These are phyloP conservation scores for Ceratosolen solmsi DNA, from an alignment of 1,140 invertebrate genomes.

Conservation along the genomic window DNA sequence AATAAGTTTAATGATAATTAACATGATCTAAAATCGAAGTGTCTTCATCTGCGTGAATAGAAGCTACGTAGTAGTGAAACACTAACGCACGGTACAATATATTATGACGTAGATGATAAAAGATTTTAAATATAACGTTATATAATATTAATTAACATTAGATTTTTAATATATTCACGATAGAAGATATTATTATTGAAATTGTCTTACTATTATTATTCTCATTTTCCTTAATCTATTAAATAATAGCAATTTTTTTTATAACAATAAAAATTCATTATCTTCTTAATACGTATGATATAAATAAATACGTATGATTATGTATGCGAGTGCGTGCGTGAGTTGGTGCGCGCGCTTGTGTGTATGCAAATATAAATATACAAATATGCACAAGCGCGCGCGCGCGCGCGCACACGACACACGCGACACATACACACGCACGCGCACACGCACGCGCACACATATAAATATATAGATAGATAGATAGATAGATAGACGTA, in stretches of 20 bases:
- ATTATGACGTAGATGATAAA: slow-evolving; percentile 4
- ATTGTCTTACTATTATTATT: neutral
- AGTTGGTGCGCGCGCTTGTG: no score
- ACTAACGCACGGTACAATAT: slow-evolving; percentile 11
- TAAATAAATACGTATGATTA: no score
- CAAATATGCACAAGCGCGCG: no score
- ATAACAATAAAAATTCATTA: no score
- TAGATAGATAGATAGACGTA: neutral
- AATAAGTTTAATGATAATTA: neutral
- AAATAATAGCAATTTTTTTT: no score
- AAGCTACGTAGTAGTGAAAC: slow-evolving; percentile 4
- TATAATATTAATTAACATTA: neutral
- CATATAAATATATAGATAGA: neutral
- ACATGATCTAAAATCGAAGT: slow-evolving; percentile 27
- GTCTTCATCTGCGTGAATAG: neutral
- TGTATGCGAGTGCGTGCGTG: no score
- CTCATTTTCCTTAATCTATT: no score
- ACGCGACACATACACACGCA: no score
- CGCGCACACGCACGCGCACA: no score
- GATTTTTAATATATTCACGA: slow-evolving; percentile 10
- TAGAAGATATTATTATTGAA: neutral
- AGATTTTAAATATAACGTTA: neutral
- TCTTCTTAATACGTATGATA: no score
- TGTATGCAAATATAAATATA: neutral
- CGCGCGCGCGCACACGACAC: no score